Base-by-base conservation (phyloP, 2,888 invertebrate genomes). In the Marronus borbonicus region DNA sequence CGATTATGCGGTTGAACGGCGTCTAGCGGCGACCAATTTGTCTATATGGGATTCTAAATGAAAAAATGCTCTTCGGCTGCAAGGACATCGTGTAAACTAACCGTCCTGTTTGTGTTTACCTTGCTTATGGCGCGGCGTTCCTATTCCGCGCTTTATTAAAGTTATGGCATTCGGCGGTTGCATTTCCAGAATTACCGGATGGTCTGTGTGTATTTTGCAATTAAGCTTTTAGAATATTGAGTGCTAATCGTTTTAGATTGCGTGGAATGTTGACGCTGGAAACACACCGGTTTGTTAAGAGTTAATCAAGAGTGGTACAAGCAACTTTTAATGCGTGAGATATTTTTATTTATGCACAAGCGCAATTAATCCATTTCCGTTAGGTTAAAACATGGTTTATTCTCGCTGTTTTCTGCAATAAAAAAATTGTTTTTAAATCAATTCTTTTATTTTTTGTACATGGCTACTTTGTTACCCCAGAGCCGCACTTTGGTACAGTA, bases 11-110 rank as follows among this genome's bases (percentile, higher is more conserved):
- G 81, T 82, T 80, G 81, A 80, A 80, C 81, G 76, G 80, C 76
- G 78, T 83, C 80, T 81, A 74, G 80, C 80, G 78, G 81, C 81
- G 81, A 81, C 83, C 84, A 83, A 84, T 84, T 84, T 84, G 83
- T 83, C 82, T 79, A 78, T 82, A 81, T 81, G 80, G 79, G 77
- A 78, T 81, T 81, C 81, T 80, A 81, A 81, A 81, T 80, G 82
- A 78, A 80, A 75, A 80, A 82, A 68, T 81, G 77, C 62, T 66
- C 78, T 68, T 55, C 79, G 69, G 75, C 77, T 78, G 79, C 81
- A 82, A 81, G 82, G 81, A 83, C 81, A 80, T 65, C 77, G 68
- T 78, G 76, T 79, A 74, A 77, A 80, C 80, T 81, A 80, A 80
- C 80, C 78, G 79, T 79, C 79, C 80, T 80, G 80, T 82, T 80